These are phyloP conservation scores for Leptinotarsa juncta DNA, from an alignment of 2,888 invertebrate genomes.

Conservation along the genomic window DNA sequence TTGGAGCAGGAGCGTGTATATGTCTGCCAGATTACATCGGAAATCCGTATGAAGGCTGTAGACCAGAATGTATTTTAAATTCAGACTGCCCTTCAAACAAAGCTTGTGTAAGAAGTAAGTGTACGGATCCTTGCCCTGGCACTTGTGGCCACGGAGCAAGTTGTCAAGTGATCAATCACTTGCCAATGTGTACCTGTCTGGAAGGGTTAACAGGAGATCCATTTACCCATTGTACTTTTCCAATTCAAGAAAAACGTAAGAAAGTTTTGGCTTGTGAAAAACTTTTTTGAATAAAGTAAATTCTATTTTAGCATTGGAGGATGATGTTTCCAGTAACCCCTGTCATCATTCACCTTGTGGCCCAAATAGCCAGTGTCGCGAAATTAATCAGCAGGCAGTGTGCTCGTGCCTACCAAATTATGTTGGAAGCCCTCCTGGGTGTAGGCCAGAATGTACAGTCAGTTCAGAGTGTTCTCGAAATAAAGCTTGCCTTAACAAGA, in stretches of 20 bases:
- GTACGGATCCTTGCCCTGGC: constrained; percentile 69
- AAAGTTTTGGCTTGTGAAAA: neutral
- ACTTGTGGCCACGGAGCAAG: constrained; percentile 68
- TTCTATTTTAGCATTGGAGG: neutral
- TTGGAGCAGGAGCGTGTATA: constrained; percentile 77
- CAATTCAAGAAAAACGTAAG: constrained; percentile 33
- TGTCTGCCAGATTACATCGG: constrained; percentile 80
- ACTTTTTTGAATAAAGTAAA: neutral
- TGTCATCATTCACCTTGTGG: constrained; percentile 71
- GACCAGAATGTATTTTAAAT: constrained; percentile 66
- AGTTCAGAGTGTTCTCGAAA: constrained; percentile 83
- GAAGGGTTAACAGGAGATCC: constrained; percentile 75
- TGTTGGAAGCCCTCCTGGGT: constrained; percentile 73
- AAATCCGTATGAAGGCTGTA: constrained; percentile 78
- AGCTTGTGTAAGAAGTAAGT: constrained; percentile 70
- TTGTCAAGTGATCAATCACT: constrained; percentile 70
- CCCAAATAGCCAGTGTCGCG: constrained; percentile 81
- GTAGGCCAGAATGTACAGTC: constrained; percentile 84
- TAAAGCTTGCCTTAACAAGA: constrained; percentile 81
- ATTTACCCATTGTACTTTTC: constrained; percentile 67
- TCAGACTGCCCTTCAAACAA: constrained; percentile 64
- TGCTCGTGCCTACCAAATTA: constrained; percentile 65
- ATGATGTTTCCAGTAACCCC: constrained; percentile 57
- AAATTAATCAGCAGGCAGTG: constrained; percentile 69
- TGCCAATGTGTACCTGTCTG: constrained; percentile 73